Conservation (phyloP, 2,113 vertebrate genomes). For the Brienomyrus longianalis region DNA sequence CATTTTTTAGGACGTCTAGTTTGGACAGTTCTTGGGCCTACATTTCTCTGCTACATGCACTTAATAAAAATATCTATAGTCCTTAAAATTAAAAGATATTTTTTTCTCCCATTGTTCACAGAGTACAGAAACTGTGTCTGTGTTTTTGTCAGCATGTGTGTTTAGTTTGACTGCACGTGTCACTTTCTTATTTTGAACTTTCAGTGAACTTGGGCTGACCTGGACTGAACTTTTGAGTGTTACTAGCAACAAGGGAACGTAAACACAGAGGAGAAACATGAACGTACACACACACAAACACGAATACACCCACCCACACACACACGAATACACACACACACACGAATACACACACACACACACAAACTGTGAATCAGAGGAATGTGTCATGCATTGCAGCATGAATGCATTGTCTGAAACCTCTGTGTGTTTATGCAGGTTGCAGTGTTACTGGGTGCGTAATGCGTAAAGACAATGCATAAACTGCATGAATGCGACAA, state of each 20-base stretch:
- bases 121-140: not conserved
- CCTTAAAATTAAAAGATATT: not conserved
- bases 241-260: not conserved
- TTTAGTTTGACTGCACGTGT: not conserved
- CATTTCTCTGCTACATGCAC: not conserved
- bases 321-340: too few species aligned
- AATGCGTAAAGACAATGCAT: not conserved
- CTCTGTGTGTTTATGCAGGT: not conserved
- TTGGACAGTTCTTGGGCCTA: not conserved
- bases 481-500: not conserved
- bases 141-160: not conserved
- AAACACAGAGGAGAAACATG: not conserved
- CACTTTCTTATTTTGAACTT: not conserved
- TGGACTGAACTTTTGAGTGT: not conserved
- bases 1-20: not conserved
- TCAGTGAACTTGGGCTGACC: not conserved
- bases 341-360: too few species aligned
- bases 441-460: not conserved
- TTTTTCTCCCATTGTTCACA: not conserved
- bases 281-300: not conserved
- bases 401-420: not conserved
- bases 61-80: not conserved
- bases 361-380: not conserved
- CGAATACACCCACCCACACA: too few species aligned
- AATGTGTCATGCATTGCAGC: not conserved